phyloP scores from a whole-genome alignment of 2,888 invertebrate genomes.

The Quadriops clusia region DNA sequence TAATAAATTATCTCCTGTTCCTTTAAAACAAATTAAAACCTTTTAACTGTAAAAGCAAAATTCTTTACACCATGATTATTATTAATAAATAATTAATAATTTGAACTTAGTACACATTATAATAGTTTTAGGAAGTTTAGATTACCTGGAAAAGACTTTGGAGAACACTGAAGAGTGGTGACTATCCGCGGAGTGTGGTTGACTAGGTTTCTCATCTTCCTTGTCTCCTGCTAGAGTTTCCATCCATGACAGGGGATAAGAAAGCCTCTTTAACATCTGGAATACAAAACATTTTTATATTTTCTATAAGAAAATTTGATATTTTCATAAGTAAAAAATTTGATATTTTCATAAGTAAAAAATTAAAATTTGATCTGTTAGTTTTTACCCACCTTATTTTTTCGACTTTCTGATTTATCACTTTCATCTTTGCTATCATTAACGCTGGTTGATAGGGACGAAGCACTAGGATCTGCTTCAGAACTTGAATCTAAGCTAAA shows the following conservation, averaged over 20 bases:
- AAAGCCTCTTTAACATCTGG: constrained; percentile 85
- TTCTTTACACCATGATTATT: constrained; percentile 1
- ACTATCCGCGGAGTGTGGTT: constrained; percentile 40
- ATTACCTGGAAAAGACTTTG: constrained; percentile 82
- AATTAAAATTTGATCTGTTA: no score
- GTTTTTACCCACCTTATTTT: constrained; percentile 60
- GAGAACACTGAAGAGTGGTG: constrained; percentile 68
- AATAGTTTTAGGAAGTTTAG: constrained; percentile 5
- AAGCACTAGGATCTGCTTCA: constrained; percentile 36
- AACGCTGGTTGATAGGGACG: constrained; percentile 24
- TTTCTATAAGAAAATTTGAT: constrained; percentile 6
- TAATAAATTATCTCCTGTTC: no score
- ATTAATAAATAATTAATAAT: constrained; percentile 10
- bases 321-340: no score
- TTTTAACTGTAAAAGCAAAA: no score
- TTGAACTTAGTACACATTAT: constrained; percentile 5
- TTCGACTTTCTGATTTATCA: constrained; percentile 51
- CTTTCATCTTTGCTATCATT: constrained; percentile 42
- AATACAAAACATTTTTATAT: constrained; percentile 20
- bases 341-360: no score
- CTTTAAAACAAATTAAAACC: background rate
- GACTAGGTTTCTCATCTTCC: constrained; percentile 41
- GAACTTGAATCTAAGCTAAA: constrained; percentile 55
- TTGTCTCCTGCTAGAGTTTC: constrained; percentile 71
- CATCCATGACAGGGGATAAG: constrained; percentile 86